phyloP scores from a whole-genome alignment of 1,140 invertebrate genomes.

The Philotrypesis tridentata region DNA sequence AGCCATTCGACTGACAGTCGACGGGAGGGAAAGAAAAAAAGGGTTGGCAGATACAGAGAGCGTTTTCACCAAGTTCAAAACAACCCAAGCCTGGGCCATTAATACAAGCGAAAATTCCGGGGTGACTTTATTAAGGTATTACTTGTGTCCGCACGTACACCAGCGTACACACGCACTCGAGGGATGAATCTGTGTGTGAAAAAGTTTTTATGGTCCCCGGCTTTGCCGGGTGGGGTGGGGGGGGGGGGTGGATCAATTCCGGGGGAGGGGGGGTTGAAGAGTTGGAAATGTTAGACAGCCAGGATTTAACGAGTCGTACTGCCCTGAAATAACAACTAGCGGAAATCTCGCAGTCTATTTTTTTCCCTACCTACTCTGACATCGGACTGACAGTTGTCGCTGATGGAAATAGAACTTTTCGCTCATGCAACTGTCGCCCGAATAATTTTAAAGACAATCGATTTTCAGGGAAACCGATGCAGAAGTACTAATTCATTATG shows the following conservation, averaged over 20 bases:
- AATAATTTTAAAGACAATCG: neutral
- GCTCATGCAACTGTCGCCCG: neutral
- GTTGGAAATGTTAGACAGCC: neutral
- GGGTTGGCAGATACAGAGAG: neutral
- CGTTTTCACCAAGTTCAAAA: constrained; percentile 25
- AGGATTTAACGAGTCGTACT: neutral
- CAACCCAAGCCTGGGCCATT: neutral
- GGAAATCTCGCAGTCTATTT: neutral
- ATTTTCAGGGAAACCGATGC: too few species aligned
- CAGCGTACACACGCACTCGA: neutral
- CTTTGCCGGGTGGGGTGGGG: too few species aligned
- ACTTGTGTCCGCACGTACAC: neutral
- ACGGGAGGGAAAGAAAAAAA: neutral
- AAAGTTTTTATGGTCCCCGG: neutral
- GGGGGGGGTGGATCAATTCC: neutral
- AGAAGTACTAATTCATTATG: too few species aligned
- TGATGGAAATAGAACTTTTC: neutral
- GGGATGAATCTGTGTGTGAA: too few species aligned
- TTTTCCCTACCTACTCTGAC: neutral
- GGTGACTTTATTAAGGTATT: constrained; percentile 17
- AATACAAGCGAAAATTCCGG: constrained; percentile 22
- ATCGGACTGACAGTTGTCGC: neutral
- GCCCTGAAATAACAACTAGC: constrained; percentile 10
- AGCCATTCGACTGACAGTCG: constrained; percentile 16
- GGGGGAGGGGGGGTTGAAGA: neutral